Percentiles rank a stretch among this genome's conserved stretches.
These are phyloP conservation scores for Dipodomys merriami DNA, from an alignment of 2,113 vertebrate genomes.

Conservation along the genomic window DNA sequence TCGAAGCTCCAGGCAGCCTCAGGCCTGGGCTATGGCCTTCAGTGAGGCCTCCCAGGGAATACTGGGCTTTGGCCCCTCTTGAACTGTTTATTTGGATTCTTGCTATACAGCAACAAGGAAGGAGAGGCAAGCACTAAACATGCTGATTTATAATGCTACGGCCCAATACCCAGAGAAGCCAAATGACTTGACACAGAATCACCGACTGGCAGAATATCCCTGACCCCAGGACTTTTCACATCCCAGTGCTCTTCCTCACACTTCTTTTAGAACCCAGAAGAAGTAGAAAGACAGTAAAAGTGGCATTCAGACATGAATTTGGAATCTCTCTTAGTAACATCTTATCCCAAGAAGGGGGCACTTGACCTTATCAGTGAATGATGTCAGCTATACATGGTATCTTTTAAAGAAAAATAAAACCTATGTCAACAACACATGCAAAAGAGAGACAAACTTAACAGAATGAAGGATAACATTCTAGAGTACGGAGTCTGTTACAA, in stretches of 20 bases:
- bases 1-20: not conserved
- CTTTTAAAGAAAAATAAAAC: not conserved
- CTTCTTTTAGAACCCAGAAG: too few relatives aligned
- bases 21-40: not conserved
- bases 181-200: not conserved
- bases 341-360: not conserved
- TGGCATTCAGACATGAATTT: too few relatives aligned
- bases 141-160: not conserved
- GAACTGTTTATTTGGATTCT: not conserved
- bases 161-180: constrained; percentile 1
- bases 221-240: not conserved
- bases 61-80: not conserved
- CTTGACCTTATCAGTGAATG: not conserved
- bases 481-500: not conserved
- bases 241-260: not conserved
- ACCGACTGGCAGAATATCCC: not conserved
- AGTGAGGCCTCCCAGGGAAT: not conserved
- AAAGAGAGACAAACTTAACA: not conserved
- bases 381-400: not conserved
- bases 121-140: not conserved
- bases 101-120: not conserved
- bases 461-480: not conserved
- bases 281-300: not conserved
- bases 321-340: not conserved
- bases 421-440: not conserved